Evolutionary conservation across 2,113 vertebrate genomes (phyloP).

Genomic region (Pyrgilauda ruficollis): DNA sequence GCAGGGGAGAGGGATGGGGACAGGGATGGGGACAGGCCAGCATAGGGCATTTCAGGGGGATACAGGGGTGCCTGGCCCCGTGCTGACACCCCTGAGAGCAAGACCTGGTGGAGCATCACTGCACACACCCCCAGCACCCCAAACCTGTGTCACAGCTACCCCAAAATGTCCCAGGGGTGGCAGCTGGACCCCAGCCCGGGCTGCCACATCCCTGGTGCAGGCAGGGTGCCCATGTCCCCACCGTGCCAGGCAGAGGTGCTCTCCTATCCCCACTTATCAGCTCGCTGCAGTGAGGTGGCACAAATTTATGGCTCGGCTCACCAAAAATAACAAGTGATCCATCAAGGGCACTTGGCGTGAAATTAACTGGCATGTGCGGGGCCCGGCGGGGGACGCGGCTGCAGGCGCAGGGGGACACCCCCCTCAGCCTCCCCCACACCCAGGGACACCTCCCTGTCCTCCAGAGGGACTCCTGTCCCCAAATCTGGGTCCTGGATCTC

Average conservation of each 20-base stretch:
- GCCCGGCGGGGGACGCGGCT: background rate
- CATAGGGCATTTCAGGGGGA: fast-evolving
- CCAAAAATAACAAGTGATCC: slow-evolving; percentile 83
- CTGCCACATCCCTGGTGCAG: fast-evolving
- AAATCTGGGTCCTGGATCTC: fast-evolving
- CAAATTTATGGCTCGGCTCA: slow-evolving; percentile 79
- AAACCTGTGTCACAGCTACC: fast-evolving
- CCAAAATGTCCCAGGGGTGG: background rate
- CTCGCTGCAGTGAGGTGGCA: slow-evolving; percentile 76
- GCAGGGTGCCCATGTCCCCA: fast-evolving
- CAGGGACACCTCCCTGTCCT: background rate
- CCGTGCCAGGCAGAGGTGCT: background rate
- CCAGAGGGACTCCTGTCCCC: background rate
- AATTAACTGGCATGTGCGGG: slow-evolving; percentile 73
- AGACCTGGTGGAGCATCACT: background rate
- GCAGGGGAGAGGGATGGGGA: background rate
- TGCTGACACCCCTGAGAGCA: background rate
- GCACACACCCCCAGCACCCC: background rate
- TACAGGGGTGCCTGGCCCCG: background rate
- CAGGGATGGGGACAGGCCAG: background rate
- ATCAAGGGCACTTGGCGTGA: slow-evolving; percentile 80
- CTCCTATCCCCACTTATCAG: slow-evolving; percentile 40
- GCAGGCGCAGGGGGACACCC: background rate
- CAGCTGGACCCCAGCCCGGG: fast-evolving
- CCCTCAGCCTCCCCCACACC: background rate